Base-by-base conservation (phyloP, 1,140 invertebrate species). In the Paramacrobiotus metropolitanus region DNA sequence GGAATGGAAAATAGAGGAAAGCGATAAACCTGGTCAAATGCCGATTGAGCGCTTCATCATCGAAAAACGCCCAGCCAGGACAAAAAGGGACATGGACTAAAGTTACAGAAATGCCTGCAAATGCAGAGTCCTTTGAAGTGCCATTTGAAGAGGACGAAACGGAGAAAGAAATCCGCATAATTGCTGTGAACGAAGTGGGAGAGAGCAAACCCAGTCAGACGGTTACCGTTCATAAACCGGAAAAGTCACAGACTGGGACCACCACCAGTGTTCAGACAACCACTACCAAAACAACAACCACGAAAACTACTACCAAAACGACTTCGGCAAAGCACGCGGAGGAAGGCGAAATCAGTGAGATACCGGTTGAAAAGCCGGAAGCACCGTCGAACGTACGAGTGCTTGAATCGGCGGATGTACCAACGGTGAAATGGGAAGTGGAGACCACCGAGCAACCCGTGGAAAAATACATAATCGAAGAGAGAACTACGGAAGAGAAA, bases 161-260 rank as follows among this genome's bases (percentile, higher is more conserved):
- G 15, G 48, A 55, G 4, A 55, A 55, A 24, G 15, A 55, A 55
- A 24, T 86, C 75, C 67, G 74, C 29, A 68, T 77, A 1, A 68
- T 71, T 45, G 74, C 75, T 9, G 70, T 70, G 40, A 75, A 75
- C 61, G 72, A 70, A 34, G 74, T 70, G 30, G 74, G 74, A 18
- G 70, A 69, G 24, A 71, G 71, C 28, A 71, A 72, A 62, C 75
- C 76, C 20, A 72, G 75, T 64, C 73, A 75, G 29, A 63, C 65
- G 15, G 48, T 55, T 15, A 20, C 48, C 15, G 48, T 55, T 24
- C 4, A 9, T 15, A 28, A 55, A 4, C 15, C 15, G 15, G 48
- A 55, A 55, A 9, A 15, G 24, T 55, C 15, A 15, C 15, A 15
- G 24, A 24, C 9, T 15, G 24, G 9, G 24, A 55, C 15, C 15